These are phyloP conservation scores for Zaprionus camerounensis DNA, from an alignment of 1,140 invertebrate genomes.

Conservation along the genomic window DNA sequence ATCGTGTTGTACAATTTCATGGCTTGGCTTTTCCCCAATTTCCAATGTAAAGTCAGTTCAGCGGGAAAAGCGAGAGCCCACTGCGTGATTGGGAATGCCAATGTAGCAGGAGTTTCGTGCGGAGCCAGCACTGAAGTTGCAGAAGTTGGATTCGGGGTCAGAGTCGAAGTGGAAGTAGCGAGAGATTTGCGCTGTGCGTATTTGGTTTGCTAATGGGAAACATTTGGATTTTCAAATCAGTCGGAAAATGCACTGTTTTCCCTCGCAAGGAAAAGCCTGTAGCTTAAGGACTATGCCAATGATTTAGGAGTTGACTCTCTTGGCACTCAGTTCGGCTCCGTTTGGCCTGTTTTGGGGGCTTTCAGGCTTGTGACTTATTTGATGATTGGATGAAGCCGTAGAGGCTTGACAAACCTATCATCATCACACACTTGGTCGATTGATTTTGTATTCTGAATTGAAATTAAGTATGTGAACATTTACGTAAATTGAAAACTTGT, in stretches of 20 bases:
- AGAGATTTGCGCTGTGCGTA: constrained; percentile 54
- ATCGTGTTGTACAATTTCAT: constrained; percentile 82
- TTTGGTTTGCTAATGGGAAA: constrained; percentile 80
- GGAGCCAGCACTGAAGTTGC: background rate
- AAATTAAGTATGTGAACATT: background rate
- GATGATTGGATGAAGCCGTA: constrained; percentile 47
- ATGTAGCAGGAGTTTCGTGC: constrained; percentile 14
- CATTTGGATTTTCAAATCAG: constrained; percentile 79
- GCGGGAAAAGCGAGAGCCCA: constrained; percentile 22
- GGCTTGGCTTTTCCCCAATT: constrained; percentile 79
- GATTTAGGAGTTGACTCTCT: constrained; percentile 46
- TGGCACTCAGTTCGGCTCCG: background rate
- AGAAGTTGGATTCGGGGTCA: constrained; percentile 9
- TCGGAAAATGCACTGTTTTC: constrained; percentile 73
- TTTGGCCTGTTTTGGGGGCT: background rate
- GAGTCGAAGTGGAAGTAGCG: background rate
- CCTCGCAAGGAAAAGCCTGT: constrained; percentile 32
- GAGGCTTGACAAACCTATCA: background rate
- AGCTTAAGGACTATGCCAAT: constrained; percentile 70
- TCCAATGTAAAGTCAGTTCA: constrained; percentile 65
- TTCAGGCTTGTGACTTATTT: constrained; percentile 40
- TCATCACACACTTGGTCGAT: background rate
- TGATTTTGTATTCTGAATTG: background rate
- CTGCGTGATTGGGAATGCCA: constrained; percentile 37
- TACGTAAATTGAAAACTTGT: background rate